Percentiles rank a stretch among this genome's conserved stretches.
Conservation (phyloP, 2,113 vertebrate genomes). For the Grallaria varia region DNA sequence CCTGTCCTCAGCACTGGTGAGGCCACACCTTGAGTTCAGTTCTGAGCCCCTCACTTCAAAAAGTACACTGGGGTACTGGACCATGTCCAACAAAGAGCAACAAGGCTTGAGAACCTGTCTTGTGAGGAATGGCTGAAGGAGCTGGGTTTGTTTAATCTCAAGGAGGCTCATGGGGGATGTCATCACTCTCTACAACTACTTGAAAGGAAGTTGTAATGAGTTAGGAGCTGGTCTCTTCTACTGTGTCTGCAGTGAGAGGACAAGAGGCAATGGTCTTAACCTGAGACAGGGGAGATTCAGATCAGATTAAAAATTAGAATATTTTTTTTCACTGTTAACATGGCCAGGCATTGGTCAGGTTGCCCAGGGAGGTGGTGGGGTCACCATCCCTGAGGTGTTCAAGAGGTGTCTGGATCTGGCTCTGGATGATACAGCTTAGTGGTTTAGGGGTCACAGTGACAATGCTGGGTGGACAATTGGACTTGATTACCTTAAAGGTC, state of each 20-base stretch:
- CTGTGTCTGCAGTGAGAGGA: neutral
- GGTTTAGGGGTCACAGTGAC: neutral
- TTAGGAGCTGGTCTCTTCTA: neutral
- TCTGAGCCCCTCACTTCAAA: neutral
- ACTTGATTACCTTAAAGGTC: neutral
- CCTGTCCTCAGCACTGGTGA: neutral
- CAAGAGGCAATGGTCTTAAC: neutral
- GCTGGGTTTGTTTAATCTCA: neutral
- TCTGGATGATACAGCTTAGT: neutral
- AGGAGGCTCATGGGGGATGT: neutral
- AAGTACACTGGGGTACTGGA: neutral
- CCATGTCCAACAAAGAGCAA: neutral
- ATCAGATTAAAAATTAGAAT: neutral
- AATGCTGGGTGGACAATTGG: neutral
- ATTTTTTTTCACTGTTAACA: neutral
- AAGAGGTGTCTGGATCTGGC: neutral
- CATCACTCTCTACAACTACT: fast-evolving
- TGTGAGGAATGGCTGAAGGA: neutral
- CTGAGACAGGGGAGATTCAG: neutral
- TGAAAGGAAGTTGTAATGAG: neutral
- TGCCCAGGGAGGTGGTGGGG: neutral
- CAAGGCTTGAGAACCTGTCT: fast-evolving
- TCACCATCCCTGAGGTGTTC: neutral
- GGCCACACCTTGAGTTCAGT: neutral
- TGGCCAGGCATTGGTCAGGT: neutral